Evolutionary conservation across 2,888 invertebrate genomes (phyloP), one percentile per base, ranked within the genome.

Genomic region (Brachylomia viminalis): DNA sequence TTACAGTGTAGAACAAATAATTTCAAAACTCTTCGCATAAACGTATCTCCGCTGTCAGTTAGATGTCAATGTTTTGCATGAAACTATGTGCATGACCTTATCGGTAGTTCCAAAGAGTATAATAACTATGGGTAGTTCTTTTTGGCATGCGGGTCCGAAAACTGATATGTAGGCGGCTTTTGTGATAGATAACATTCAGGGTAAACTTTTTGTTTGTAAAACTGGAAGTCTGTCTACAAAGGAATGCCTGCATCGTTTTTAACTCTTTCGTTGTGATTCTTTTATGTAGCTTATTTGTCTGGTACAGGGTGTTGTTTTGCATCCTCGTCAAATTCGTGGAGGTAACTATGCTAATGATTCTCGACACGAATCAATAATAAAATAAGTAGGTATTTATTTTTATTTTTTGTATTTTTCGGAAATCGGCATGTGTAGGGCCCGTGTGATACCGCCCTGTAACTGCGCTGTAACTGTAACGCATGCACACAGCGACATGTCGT

Each of bases 21-120:
- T 79, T 79, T 20, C 79, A 27, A 15, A 64, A 65, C 11, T 33
- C 52, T 79, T 66, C 33, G 54, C 62, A 74, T 66, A 79, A 66
- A 73, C n/a, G 6, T 79, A 64, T 58, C 62, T 49, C 11, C 0
- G 65, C 20, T 30, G 73, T 42, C 78, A n/a, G 15, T 64, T 62
- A 58, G 45, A 58, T 58, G 67, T 68, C 74, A 73, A 74, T 58
- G 17, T 74, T 56, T 67, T 62, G 27, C 17, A 30, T n/a, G 33
- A 20, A 56, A 49, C 30, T 56, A 27, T 49, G 54, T 49, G 33
- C 10, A 56, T 56, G 20, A 23, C 42, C 13, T 61, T 70, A 80
- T 80, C 79, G 17, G 15, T 73, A 13, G 30, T 15, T 30, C 0
- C n/a, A n/a, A n/a, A n/a, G n/a, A n/a, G n/a, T n/a, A n/a, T n/a